Conservation (phyloP, 1,140 invertebrate genomes). For the Mylabris phalerata region DNA sequence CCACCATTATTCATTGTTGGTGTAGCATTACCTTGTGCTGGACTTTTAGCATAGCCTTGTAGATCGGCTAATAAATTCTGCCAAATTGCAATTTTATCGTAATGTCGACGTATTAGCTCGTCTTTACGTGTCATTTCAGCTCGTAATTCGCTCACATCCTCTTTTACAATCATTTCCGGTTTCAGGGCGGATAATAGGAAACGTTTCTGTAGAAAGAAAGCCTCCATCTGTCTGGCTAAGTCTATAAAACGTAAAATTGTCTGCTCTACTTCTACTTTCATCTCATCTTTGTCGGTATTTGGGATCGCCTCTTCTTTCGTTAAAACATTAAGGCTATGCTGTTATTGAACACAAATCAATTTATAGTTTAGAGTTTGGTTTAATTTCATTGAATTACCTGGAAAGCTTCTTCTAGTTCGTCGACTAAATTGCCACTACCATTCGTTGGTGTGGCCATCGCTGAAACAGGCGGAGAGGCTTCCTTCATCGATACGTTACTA, state of each 20-base stretch:
- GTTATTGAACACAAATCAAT: constrained; percentile 32
- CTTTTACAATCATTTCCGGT: constrained; percentile 84
- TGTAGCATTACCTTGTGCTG: constrained; percentile 43
- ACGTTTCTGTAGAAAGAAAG: constrained; percentile 88
- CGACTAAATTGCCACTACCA: constrained; percentile 72
- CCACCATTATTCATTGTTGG: constrained; percentile 24
- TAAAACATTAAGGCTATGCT: constrained; percentile 77
- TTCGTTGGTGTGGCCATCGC: constrained; percentile 70
- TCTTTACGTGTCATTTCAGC: constrained; percentile 81
- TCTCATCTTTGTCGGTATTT: constrained; percentile 74
- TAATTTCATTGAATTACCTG: constrained; percentile 48
- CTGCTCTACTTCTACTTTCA: constrained; percentile 78
- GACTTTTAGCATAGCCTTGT: constrained; percentile 48
- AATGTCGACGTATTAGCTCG: constrained; percentile 77
- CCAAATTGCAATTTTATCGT: constrained; percentile 86
- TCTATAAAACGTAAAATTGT: constrained; percentile 79
- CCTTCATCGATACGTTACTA: constrained; percentile 28
- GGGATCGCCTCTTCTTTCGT: constrained; percentile 76
- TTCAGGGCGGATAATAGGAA: constrained; percentile 84
- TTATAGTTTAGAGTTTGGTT: background rate
- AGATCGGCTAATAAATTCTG: constrained; percentile 75
- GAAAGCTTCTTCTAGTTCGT: constrained; percentile 81
- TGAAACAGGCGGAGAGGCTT: constrained; percentile 39
- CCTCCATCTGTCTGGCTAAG: constrained; percentile 85
- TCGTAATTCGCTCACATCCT: constrained; percentile 81